These are phyloP conservation scores for Drosophila mettleri DNA, from an alignment of 2,888 invertebrate genomes.

Conservation along the genomic window DNA sequence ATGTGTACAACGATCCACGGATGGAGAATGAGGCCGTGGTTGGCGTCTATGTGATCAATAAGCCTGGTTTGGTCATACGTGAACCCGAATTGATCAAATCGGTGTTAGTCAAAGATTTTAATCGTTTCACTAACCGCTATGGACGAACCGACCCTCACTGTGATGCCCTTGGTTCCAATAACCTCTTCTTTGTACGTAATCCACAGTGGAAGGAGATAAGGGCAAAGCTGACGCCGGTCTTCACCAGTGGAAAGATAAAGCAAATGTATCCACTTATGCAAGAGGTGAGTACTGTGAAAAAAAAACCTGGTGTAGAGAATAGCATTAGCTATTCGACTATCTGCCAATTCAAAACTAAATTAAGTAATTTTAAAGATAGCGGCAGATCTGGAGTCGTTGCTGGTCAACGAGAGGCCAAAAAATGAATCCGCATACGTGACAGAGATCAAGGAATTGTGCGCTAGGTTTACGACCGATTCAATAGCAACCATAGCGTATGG, in stretches of 20 bases:
- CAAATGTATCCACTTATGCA: constrained; percentile 83
- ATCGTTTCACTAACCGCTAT: constrained; percentile 83
- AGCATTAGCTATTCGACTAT: too few species aligned
- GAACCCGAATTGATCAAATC: constrained; percentile 85
- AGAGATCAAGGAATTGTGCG: constrained; percentile 80
- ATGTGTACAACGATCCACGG: constrained; percentile 80
- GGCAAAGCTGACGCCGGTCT: constrained; percentile 85
- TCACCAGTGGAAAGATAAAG: constrained; percentile 84
- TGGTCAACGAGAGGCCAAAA: constrained; percentile 35
- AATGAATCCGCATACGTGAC: constrained; percentile 41
- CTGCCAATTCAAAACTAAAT: background rate
- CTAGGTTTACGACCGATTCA: constrained; percentile 81
- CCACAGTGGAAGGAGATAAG: constrained; percentile 85
- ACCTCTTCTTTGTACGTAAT: constrained; percentile 85
- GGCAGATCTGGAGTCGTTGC: constrained; percentile 67
- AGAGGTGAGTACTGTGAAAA: constrained; percentile 60
- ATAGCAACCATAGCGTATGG: constrained; percentile 84
- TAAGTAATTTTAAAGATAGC: constrained; percentile 63
- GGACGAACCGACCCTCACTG: constrained; percentile 72
- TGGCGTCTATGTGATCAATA: constrained; percentile 85
- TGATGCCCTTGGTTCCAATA: constrained; percentile 84
- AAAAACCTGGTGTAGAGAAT: too few species aligned
- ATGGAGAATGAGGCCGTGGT: constrained; percentile 77
- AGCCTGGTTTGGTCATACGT: constrained; percentile 85
- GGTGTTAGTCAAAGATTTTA: constrained; percentile 85